Evolutionary conservation across 2,888 invertebrate genomes (phyloP).

Genomic region (Agrochola circellaris): DNA sequence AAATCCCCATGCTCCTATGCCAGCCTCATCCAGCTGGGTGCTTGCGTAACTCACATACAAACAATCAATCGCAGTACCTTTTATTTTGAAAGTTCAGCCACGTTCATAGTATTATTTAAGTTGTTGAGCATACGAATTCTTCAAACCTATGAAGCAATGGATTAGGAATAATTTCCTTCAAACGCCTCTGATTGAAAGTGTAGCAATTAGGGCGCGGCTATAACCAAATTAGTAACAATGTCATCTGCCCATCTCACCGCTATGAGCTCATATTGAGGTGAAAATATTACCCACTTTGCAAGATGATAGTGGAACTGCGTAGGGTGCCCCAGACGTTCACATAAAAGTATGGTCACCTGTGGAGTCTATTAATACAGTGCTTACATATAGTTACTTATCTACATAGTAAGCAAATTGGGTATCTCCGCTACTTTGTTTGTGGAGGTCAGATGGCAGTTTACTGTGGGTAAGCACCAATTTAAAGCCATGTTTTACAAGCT

Average conservation of each 20-base stretch:
- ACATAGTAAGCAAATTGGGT: slow-evolving; percentile 25
- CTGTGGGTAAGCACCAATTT: background rate
- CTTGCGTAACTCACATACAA: too few relatives aligned
- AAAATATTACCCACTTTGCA: background rate
- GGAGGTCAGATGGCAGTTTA: slow-evolving; percentile 14
- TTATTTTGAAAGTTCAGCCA: too few relatives aligned
- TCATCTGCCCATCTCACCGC: background rate
- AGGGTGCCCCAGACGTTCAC: background rate
- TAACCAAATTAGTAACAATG: background rate
- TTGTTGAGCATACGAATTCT: too few relatives aligned
- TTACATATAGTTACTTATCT: background rate
- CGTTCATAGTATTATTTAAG: too few relatives aligned
- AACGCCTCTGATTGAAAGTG: too few relatives aligned
- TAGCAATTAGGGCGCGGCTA: background rate
- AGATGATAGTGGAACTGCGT: background rate
- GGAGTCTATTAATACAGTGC: background rate
- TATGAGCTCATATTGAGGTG: background rate
- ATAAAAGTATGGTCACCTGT: background rate
- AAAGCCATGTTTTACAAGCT: background rate
- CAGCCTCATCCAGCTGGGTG: background rate
- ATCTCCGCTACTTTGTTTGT: slow-evolving; percentile 14
- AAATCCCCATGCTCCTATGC: background rate
- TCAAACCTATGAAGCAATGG: too few relatives aligned
- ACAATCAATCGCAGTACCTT: too few relatives aligned
- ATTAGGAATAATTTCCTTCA: too few relatives aligned